Conservation (phyloP, 2,888 invertebrate genomes). For the Stictocephala bisonia region DNA sequence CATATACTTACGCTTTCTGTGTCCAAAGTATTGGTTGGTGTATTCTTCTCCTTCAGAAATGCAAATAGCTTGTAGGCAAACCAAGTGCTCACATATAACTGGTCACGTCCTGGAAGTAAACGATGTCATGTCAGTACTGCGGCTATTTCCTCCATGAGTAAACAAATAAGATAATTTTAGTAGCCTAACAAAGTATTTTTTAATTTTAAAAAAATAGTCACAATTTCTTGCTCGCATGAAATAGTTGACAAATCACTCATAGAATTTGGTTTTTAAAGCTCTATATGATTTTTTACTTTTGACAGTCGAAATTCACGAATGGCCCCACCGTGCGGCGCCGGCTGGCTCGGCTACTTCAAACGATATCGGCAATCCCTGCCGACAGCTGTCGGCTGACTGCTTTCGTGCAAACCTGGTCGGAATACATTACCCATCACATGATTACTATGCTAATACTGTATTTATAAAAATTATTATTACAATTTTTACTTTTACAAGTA, state of each 20-base stretch:
- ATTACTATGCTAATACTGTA: too few species aligned
- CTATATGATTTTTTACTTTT: background rate
- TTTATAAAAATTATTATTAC: too few species aligned
- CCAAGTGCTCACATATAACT: slow-evolving; percentile 35
- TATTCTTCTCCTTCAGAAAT: slow-evolving; percentile 32
- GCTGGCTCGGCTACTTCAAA: too few species aligned
- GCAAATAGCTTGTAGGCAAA: slow-evolving; percentile 37
- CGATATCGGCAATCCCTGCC: too few species aligned
- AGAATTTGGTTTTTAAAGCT: background rate
- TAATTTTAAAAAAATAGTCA: background rate
- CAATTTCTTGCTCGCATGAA: too few species aligned
- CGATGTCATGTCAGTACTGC: slow-evolving; percentile 8
- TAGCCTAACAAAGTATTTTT: background rate
- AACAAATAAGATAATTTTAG: slow-evolving; percentile 6
- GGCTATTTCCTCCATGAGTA: slow-evolving; percentile 9
- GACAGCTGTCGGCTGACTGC: too few species aligned
- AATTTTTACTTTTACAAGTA: too few species aligned
- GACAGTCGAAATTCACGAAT: too few species aligned
- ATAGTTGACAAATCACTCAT: too few species aligned
- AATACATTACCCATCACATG: too few species aligned
- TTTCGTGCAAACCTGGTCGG: too few species aligned
- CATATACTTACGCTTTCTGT: slow-evolving; percentile 20
- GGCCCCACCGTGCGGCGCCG: too few species aligned
- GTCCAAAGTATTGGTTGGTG: slow-evolving; percentile 22
- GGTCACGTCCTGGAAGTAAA: slow-evolving; percentile 34